Evolutionary conservation across 2,113 vertebrate genomes (phyloP), one percentile per base, ranked within the genome.

Genomic region (Syngnathoides biaculeatus): DNA sequence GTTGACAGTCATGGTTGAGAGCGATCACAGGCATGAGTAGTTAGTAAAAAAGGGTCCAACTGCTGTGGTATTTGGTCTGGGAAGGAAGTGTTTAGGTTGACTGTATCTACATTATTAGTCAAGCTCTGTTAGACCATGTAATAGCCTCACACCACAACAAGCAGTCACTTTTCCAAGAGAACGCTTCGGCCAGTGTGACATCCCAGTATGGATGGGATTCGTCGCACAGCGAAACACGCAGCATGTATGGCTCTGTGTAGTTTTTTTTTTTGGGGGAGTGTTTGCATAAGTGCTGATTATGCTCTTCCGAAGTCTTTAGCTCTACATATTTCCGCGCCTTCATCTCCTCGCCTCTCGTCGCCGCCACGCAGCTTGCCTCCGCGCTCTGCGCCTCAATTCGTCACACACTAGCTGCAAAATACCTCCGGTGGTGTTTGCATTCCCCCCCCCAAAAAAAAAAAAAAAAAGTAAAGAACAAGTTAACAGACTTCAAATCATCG

Each of bases 51-150:
- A 73, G 27, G 64, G 60, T 74, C 74, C 70, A 74, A 75, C 85
- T 81, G 71, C 75, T 84, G 73, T 87, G 87, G 84, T 86, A 86
- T 70, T 76, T 80, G 82, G 89, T 89, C 81, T 90, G 81, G 80
- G 77, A 82, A 88, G 85, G 79, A 87, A 85, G 82, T 81, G 73
- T 85, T 79, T 89, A 90, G 84, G 77, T 84, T 87, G 90, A 89
- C 90, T 84, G 73, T 70, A 84, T 90, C 85, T 83, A 84, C 87
- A 90, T 90, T 92, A 92, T 92, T 92, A 92, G 90, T 90, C 71
- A 81, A 88, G 91, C 91, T 92, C 91, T 91, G 90, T 66, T 92
- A 90, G 90, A 91, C 89, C 91, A 92, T 91, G 90, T 92, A 91
- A 92, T 92, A 91, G 89, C 85, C 80, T 92, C 86, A 78, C 80